Base-by-base conservation (phyloP, 2,113 vertebrate species). In the Morone saxatilis region DNA sequence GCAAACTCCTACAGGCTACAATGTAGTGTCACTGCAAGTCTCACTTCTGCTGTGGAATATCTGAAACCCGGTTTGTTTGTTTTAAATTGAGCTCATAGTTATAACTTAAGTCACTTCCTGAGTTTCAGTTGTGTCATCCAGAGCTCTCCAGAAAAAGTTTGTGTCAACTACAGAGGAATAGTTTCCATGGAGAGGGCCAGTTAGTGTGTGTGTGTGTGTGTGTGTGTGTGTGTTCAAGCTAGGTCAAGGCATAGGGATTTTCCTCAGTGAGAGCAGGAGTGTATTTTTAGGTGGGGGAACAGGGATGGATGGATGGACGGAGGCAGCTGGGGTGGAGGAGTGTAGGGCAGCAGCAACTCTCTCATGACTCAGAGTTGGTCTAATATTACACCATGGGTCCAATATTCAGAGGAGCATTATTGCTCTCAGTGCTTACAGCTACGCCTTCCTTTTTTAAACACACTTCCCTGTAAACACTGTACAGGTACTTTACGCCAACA, bases 261-360 rank as follows among this genome's bases (percentile, higher is more conserved):
- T 95, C 93, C 90, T 90, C 54, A 74, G 85, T 88, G 94, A 91
- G 84, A 80, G 89, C 83, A 92, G 83, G 16, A 70, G 89, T 85
- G 87, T 95, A 96, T 95, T 95, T 95, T 94, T 95, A 94, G 92
- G 80, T 57, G 63, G 47, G 76, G 48, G 76, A 76, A 56, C 79
- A 84, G 71, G 54, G 91, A 88, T 81, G 86, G 85, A 92, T 84
- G 81, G 94, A 95, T 71, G 81, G 95, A 95, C 94, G 86, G 94
- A 85, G 60, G 88, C 95, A 95, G 95, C 94, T 95, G 95, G 76
- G 76, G 75, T 73, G 69, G 71, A 86, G 53, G 77, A 85, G 83
- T 75, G 67, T 25, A 77, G 86, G 61, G 80, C 65, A 62, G 53
- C 43, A 76, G 78, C 43, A 63, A 72, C 81, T 82, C 84, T 54